phyloP scores from a whole-genome alignment of 1,140 invertebrate species.

The Arctopsyche grandis region DNA sequence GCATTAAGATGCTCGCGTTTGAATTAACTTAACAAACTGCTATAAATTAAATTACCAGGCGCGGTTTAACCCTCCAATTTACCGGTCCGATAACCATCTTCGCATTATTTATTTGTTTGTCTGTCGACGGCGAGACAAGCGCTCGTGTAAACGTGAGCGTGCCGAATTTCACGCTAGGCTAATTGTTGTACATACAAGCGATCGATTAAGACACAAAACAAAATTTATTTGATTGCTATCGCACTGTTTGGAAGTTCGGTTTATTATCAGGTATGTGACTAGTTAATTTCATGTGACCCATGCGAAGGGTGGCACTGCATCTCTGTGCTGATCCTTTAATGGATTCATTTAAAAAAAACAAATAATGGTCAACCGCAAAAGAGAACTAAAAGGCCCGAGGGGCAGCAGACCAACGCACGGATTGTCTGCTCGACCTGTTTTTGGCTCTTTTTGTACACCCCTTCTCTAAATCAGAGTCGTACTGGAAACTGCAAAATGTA shows the following conservation, averaged over 20 bases:
- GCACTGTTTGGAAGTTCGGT: too few species aligned
- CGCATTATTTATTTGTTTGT: conserved; percentile 25
- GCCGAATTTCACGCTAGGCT: conserved; percentile 1
- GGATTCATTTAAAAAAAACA: conserved; percentile 38
- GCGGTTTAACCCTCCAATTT: conserved; percentile 16
- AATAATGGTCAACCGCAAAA: conserved; percentile 48
- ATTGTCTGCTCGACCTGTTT: conserved; percentile 42
- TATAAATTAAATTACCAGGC: conserved; percentile 45
- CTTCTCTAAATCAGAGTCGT: background rate
- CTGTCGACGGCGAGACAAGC: background rate
- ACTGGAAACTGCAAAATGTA: too few species aligned
- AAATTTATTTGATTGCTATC: background rate
- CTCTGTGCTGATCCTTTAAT: conserved; percentile 40
- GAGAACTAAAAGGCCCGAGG: conserved; percentile 40
- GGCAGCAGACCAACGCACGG: conserved; percentile 18
- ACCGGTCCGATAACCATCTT: conserved; percentile 41
- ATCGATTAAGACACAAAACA: background rate
- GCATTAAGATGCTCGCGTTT: conserved; percentile 21
- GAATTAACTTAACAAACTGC: conserved; percentile 43
- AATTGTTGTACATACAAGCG: background rate
- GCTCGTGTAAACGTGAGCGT: too few species aligned
- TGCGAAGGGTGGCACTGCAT: background rate
- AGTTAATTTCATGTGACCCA: background rate
- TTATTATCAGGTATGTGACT: background rate
- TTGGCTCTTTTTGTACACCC: conserved; percentile 32